These are phyloP conservation scores for Amaurobius ferox DNA, from an alignment of 2,888 invertebrate species.

Conservation along the genomic window DNA sequence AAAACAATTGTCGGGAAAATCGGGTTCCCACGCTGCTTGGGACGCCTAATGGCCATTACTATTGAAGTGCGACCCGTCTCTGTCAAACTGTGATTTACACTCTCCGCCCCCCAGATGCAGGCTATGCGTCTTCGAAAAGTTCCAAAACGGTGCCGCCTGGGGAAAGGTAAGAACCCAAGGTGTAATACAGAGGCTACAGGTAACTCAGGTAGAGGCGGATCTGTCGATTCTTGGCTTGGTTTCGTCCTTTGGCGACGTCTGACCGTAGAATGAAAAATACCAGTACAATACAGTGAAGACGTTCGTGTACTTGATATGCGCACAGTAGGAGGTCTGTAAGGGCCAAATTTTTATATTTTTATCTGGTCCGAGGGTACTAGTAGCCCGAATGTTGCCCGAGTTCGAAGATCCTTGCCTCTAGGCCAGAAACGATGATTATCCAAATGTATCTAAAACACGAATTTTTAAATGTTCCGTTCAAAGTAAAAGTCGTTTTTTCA, in stretches of 20 bases:
- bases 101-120: slow-evolving; percentile 16
- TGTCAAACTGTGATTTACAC: slow-evolving; percentile 57
- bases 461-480: no score
- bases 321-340: no score
- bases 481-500: no score
- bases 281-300: no score
- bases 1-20: slow-evolving; percentile 63
- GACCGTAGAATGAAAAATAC: no score
- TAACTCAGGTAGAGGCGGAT: not conserved
- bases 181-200: slow-evolving; percentile 44
- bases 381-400: no score
- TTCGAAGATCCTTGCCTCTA: no score
- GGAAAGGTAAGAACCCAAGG: not conserved
- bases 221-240: not conserved
- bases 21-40: slow-evolving; percentile 43
- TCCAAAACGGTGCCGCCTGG: not conserved
- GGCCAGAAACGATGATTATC: no score
- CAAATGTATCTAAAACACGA: no score
- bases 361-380: no score
- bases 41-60: slow-evolving; percentile 59
- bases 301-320: no score
- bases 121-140: slow-evolving; percentile 38
- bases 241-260: not conserved
- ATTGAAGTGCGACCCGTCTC: slow-evolving; percentile 34
- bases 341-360: no score